Conservation (phyloP, 2,113 vertebrate species). For the Daubentonia madagascariensis region DNA sequence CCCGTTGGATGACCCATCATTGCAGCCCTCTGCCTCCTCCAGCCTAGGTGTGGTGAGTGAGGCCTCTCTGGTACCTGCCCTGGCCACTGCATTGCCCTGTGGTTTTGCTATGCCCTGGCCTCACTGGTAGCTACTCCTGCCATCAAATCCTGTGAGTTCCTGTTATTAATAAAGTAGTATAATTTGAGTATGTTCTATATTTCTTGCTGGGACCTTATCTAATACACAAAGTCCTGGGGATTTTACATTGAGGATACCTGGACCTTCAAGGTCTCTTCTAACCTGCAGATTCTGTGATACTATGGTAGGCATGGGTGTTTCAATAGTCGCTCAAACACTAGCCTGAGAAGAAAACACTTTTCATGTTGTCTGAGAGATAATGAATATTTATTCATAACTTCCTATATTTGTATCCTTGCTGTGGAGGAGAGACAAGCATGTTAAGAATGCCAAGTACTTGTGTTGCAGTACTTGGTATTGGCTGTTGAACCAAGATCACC, state of each 20-base stretch:
- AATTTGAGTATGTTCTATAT: not conserved
- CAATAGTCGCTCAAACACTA: not conserved
- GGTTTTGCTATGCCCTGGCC: not conserved
- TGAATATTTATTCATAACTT: not conserved
- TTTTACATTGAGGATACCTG: not conserved
- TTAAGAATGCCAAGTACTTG: not conserved
- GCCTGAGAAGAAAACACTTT: not conserved
- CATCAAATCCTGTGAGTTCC: not conserved
- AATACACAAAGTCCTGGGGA: not conserved
- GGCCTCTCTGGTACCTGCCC: not conserved
- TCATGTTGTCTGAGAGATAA: not conserved
- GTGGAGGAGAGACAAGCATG: not conserved
- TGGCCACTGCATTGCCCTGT: rapidly evolving
- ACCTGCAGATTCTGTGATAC: not conserved
- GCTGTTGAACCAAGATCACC: not conserved
- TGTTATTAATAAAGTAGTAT: not conserved
- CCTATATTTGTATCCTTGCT: too few species aligned
- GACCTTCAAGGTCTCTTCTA: not conserved
- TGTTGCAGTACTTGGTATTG: rapidly evolving
- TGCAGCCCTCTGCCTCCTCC: rapidly evolving
- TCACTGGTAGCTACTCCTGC: not conserved
- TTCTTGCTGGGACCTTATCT: not conserved
- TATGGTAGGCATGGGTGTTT: not conserved
- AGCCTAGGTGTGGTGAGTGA: not conserved
- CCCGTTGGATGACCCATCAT: not conserved